phyloP scores from a whole-genome alignment of 2,797 vertebrate genomes.

The Pterois miles region DNA sequence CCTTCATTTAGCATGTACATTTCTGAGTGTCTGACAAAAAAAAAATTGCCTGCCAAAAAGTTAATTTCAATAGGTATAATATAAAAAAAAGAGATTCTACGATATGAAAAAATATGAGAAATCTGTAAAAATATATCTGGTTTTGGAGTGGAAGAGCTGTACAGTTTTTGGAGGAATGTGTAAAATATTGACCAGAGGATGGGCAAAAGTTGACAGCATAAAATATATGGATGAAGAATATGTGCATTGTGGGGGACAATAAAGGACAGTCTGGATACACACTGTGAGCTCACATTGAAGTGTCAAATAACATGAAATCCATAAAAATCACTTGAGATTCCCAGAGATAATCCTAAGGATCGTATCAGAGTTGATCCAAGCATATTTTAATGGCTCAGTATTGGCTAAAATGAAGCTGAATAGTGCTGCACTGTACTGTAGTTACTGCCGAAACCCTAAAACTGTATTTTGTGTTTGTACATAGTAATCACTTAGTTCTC shows the following conservation, averaged over 20 bases:
- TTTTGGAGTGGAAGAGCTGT: neutral
- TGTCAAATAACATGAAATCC: neutral
- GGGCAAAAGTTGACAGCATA: neutral
- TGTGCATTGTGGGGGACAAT: neutral
- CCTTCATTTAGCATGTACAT: too few relatives aligned
- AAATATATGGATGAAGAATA: neutral
- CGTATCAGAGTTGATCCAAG: neutral
- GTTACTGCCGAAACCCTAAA: neutral
- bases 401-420: neutral
- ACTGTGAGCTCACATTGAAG: neutral
- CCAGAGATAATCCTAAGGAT: neutral
- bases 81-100: too few relatives aligned
- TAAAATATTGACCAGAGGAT: neutral
- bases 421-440: neutral
- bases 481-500: neutral
- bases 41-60: too few relatives aligned
- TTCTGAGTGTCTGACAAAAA: too few relatives aligned
- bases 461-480: neutral
- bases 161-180: neutral
- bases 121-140: too few relatives aligned
- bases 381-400: neutral
- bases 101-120: too few relatives aligned
- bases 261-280: neutral
- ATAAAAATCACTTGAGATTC: neutral
- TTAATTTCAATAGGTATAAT: too few relatives aligned